Conservation (phyloP, 1,140 invertebrate species). For the Drosophila kikkawai region DNA sequence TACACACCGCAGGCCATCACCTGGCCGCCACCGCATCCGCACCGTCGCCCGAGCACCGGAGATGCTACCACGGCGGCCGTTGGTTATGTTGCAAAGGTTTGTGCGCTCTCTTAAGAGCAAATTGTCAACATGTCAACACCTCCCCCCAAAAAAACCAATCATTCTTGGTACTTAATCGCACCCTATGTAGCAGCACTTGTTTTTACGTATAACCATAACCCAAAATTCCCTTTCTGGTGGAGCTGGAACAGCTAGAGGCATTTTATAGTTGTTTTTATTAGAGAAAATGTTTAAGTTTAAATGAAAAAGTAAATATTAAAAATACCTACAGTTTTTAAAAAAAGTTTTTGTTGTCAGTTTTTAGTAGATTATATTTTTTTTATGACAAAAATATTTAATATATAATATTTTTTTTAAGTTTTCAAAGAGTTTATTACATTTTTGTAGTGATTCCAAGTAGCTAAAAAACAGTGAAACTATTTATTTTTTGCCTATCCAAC, state of each 20-base stretch:
- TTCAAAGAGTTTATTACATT: not conserved
- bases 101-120: conserved; percentile 55
- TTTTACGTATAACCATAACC: conserved; percentile 30
- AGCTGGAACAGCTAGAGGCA: not conserved
- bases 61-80: conserved; percentile 60
- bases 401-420: too few relatives aligned
- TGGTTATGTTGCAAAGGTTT: conserved; percentile 74
- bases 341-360: not conserved
- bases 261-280: not conserved
- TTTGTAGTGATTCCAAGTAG: not conserved
- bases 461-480: not conserved
- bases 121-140: conserved; percentile 30
- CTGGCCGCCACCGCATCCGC: conserved; percentile 35
- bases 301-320: not conserved
- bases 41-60: conserved; percentile 61
- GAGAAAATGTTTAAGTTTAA: not conserved
- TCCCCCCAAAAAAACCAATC: conserved; percentile 13
- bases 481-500: conserved; percentile 2
- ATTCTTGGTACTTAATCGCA: conserved; percentile 52
- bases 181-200: conserved; percentile 43
- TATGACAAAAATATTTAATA: not conserved
- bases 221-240: conserved; percentile 6
- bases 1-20: conserved; percentile 63
- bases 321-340: too few relatives aligned
- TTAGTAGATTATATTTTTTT: not conserved